A percentile compares a stretch with the other conserved stretches of the same genome.
These are phyloP conservation scores for Nibea albiflora DNA, from an alignment of 2,113 vertebrate genomes.

Conservation along the genomic window DNA sequence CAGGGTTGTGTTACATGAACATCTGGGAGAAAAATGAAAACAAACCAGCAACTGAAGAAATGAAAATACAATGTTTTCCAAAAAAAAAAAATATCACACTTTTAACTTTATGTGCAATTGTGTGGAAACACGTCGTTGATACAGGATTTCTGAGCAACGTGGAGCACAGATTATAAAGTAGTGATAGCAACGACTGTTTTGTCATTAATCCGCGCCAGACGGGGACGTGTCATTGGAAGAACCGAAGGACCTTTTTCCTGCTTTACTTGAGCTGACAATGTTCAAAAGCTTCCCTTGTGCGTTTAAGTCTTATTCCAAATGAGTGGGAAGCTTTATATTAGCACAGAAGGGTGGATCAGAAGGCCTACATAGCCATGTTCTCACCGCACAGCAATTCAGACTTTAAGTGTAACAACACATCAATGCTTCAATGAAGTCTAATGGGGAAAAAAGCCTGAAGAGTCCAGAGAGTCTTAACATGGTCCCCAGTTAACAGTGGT, in stretches of 20 bases:
- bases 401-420: slow-evolving; percentile 39
- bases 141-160: slow-evolving; percentile 36
- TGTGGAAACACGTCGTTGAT: slow-evolving; percentile 27
- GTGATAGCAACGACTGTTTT: slow-evolving; percentile 57
- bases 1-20: slow-evolving; percentile 34
- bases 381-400: slow-evolving; percentile 55
- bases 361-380: slow-evolving; percentile 42
- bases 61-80: slow-evolving; percentile 33
- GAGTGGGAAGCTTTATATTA: slow-evolving; percentile 54
- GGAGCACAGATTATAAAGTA: slow-evolving; percentile 57
- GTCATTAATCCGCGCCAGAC: slow-evolving; percentile 59
- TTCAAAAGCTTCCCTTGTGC: slow-evolving; percentile 45
- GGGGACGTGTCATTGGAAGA: slow-evolving; percentile 58
- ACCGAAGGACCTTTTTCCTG: slow-evolving; percentile 57
- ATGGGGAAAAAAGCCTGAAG: slow-evolving; percentile 8
- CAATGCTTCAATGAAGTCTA: slow-evolving; percentile 37
- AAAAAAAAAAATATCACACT: slow-evolving; percentile 30
- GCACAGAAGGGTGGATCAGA: slow-evolving; percentile 60
- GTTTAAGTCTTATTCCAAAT: slow-evolving; percentile 45
- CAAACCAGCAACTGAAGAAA: slow-evolving; percentile 10
- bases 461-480: slow-evolving; percentile 39
- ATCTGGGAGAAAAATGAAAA: slow-evolving; percentile 33
- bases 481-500: slow-evolving; percentile 14
- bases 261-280: slow-evolving; percentile 29
- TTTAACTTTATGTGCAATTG: slow-evolving; percentile 39